Evolutionary conservation across 2,888 invertebrate genomes (phyloP).

Genomic region (Tanytarsus gracilentus): DNA sequence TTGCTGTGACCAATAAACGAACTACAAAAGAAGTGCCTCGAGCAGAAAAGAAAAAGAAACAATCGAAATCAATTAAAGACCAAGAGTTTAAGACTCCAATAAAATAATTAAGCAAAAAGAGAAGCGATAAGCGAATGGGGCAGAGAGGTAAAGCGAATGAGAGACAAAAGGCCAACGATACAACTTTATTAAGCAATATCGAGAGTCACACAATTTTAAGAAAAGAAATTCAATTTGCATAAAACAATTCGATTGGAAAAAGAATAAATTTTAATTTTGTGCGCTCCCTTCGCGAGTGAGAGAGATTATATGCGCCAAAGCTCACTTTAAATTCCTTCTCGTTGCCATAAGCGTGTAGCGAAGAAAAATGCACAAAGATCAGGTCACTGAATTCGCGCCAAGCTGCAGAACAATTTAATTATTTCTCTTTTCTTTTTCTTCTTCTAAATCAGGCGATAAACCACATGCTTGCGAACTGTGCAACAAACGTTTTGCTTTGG

Average conservation of each 20-base stretch:
- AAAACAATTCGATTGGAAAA: slow-evolving; percentile 16
- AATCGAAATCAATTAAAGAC: slow-evolving; percentile 29
- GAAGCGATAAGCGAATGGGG: not conserved
- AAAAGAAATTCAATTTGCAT: slow-evolving; percentile 22
- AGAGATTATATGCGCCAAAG: not conserved
- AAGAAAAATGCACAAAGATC: not conserved
- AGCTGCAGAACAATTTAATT: not conserved
- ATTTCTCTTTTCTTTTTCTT: slow-evolving; percentile 30
- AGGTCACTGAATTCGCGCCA: slow-evolving; percentile 9
- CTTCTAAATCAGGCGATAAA: slow-evolving; percentile 54
- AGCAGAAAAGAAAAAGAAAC: not conserved
- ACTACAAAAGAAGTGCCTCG: slow-evolving; percentile 2
- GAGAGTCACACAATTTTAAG: not conserved
- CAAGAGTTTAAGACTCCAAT: slow-evolving; percentile 28
- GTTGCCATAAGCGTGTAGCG: not conserved
- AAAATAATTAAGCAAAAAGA: slow-evolving; percentile 26
- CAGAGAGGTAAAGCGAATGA: slow-evolving; percentile 2
- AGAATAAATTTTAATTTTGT: too few relatives aligned
- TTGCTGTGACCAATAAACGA: slow-evolving; percentile 13
- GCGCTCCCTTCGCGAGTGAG: too few relatives aligned
- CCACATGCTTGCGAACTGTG: slow-evolving; percentile 62
- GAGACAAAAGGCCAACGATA: slow-evolving; percentile 20
- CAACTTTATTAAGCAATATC: slow-evolving; percentile 27
- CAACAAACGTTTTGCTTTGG: slow-evolving; percentile 61
- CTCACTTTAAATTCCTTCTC: too few relatives aligned